Base-by-base conservation (phyloP, 2,888 invertebrate genomes). In the Chaetogeoica ovagalla region DNA sequence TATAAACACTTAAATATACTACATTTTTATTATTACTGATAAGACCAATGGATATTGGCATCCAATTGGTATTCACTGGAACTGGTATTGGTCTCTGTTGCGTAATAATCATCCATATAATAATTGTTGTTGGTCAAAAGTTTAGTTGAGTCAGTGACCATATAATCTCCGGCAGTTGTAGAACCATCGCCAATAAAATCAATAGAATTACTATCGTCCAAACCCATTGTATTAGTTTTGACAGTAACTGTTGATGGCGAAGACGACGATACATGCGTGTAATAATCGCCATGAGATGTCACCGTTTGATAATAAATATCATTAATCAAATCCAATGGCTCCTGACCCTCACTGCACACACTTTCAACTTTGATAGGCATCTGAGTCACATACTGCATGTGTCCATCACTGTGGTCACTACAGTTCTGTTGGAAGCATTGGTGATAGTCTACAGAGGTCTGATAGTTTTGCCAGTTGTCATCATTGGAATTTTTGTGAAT, bases 401-500 rank as follows among this genome's bases (percentile, higher is more conserved):
- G 30, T 7, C 17, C 1, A 63, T 17, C 19, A 37, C 19, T 2
- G 30, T 17, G 19, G 30, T 17, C 9, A 8, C 19, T 30, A 8
- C 70, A 55, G n/a, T 55, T 43, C 59, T 17, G 66, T 19, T 81
- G 66, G 43, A 68, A 72, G 17, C 30, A 66, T 17, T 73, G 71
- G 4, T 62, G 60, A 4, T 62, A 60, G 21, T 55, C 52, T 6
- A 23, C 21, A 23, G 57, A 1, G 19, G 37, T 17, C 21, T 55
- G 62, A 15, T 23, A 48, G 19, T 81, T 65, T 15, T 48, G 73
- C 72, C 73, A 74, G 11, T 48, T n/a, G 30, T 60, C 1, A 90
- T 86, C 37, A 55, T 19, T 19, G 8, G 83, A 83, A 83, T 89
- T 89, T 83, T 88, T 87, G 83, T 90, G 89, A 60, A 90, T 92